phyloP scores from a whole-genome alignment of 1,140 invertebrate genomes.

The Drosophila jambulina region DNA sequence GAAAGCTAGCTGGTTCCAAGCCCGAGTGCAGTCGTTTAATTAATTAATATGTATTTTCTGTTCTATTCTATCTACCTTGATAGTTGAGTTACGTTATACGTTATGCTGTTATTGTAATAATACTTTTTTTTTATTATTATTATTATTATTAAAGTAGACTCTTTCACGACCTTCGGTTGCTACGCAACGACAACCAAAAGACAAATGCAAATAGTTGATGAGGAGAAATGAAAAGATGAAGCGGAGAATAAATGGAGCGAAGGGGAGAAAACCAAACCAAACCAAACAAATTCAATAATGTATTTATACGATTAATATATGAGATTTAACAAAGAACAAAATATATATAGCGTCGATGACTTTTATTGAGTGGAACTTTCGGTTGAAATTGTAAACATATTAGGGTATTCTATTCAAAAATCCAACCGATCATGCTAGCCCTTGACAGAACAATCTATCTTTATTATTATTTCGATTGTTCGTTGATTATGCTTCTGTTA shows the following conservation, averaged over 20 bases:
- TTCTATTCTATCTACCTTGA: constrained; percentile 82
- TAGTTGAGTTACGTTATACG: constrained; percentile 84
- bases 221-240: constrained; percentile 32
- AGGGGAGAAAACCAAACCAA: constrained; percentile 43
- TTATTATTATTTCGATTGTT: too few species aligned
- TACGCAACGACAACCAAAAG: constrained; percentile 32
- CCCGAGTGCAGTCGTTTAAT: constrained; percentile 74
- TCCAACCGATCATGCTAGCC: background rate
- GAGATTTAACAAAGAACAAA: constrained; percentile 72
- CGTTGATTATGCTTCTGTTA: too few species aligned
- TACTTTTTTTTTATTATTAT: constrained; percentile 75
- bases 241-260: constrained; percentile 20
- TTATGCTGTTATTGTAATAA: constrained; percentile 84
- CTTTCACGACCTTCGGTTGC: constrained; percentile 55
- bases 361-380: constrained; percentile 3
- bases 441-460: background rate
- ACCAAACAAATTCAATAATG: constrained; percentile 76
- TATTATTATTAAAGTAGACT: constrained; percentile 76
- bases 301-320: constrained; percentile 82
- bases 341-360: background rate
- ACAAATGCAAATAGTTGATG: constrained; percentile 42
- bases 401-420: background rate
- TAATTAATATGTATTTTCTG: constrained; percentile 83
- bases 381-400: background rate
- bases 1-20: constrained; percentile 35